Evolutionary conservation across 2,113 vertebrate genomes (phyloP).

Genomic region (Alethe diademata): DNA sequence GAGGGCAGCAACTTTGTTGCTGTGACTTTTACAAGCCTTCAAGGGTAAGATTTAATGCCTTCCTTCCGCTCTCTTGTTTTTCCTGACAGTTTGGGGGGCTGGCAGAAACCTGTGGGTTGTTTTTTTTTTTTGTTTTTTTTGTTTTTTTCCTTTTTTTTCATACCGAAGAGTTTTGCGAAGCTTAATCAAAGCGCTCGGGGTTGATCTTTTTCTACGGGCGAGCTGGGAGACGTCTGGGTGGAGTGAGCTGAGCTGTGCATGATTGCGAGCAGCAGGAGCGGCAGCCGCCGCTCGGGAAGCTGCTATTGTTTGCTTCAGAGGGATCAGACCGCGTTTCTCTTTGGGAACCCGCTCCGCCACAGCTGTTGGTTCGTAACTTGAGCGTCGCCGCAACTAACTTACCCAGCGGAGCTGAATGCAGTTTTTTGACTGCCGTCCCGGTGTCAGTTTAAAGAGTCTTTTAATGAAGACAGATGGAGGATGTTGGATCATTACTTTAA

Average conservation of each 20-base stretch:
- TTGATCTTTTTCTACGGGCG: not conserved
- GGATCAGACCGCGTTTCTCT: not conserved
- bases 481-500: conserved; percentile 43
- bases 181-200: not conserved
- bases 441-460: conserved; percentile 21
- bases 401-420: not conserved
- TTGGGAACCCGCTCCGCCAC: not conserved
- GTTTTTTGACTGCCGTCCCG: not conserved
- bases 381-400: not conserved
- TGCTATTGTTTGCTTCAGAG: conserved; percentile 30
- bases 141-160: not conserved
- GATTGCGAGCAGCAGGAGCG: not conserved
- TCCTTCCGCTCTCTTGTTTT: not conserved
- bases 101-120: not conserved
- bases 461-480: conserved; percentile 53
- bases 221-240: not conserved
- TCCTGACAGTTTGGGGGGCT: not conserved
- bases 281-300: not conserved
- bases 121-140: not conserved
- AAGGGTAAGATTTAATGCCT: conserved; percentile 27
- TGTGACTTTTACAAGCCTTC: conserved; percentile 39
- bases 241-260: conserved; percentile 3
- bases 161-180: not conserved
- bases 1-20: conserved; percentile 24
- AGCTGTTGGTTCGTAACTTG: conserved; percentile 15